These are phyloP conservation scores for Perca schrenkii DNA, from an alignment of 2,113 vertebrate species.

Conservation along the genomic window DNA sequence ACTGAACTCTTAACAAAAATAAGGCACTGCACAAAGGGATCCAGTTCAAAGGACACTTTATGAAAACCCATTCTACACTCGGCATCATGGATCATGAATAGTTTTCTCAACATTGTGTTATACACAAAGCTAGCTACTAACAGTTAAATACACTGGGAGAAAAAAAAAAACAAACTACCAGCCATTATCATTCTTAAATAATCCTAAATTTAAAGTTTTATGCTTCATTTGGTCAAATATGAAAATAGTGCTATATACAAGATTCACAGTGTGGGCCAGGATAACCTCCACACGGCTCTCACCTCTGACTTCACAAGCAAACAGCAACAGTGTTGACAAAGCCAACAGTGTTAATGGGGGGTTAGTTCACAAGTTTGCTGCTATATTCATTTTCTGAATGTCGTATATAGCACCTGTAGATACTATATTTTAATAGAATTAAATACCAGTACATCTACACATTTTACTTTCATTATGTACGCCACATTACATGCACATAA, in stretches of 20 bases:
- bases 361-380: too few species aligned
- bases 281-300: too few species aligned
- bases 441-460: constrained; percentile 9
- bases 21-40: constrained; percentile 5
- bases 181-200: neutral
- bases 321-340: too few species aligned
- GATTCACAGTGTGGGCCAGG: too few species aligned
- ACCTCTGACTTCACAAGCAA: too few species aligned
- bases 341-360: too few species aligned
- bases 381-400: too few species aligned
- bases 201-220: neutral
- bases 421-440: constrained; percentile 9
- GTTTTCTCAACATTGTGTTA: constrained; percentile 2
- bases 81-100: neutral
- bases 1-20: neutral
- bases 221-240: neutral
- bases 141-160: neutral
- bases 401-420: neutral
- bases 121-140: constrained; percentile 8
- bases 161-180: neutral
- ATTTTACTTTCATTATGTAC: neutral
- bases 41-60: constrained; percentile 29
- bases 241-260: too few species aligned
- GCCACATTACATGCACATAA: constrained; percentile 12
- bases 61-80: constrained; percentile 19